Percentiles rank a stretch among this genome's conserved stretches.
Conservation (phyloP, 2,888 invertebrate genomes). For the Diaprepes abbreviatus region DNA sequence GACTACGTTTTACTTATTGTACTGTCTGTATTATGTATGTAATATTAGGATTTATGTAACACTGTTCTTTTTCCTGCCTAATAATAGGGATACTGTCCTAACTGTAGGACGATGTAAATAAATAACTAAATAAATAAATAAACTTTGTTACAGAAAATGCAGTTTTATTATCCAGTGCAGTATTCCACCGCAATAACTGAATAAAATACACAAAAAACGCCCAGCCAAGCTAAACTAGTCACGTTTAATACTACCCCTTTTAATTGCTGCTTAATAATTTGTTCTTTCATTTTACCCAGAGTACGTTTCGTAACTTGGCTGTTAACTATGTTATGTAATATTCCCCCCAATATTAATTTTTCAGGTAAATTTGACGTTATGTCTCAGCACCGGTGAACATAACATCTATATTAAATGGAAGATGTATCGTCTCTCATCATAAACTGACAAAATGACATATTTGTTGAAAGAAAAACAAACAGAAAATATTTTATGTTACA, state of each 20-base stretch:
- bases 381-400: not conserved
- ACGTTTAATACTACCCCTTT: conserved; percentile 15
- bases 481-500: too few species aligned
- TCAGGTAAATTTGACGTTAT: conserved; percentile 5
- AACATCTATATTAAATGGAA: conserved; percentile 1
- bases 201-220: conserved; percentile 6
- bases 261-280: conserved; percentile 19
- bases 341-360: conserved; percentile 10
- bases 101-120: too few species aligned
- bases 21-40: too few species aligned
- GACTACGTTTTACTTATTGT: too few species aligned
- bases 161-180: not conserved
- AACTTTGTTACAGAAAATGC: too few species aligned
- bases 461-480: too few species aligned
- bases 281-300: conserved; percentile 10
- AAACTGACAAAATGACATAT: too few species aligned
- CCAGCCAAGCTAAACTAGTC: conserved; percentile 12
- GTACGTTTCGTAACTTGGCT: not conserved
- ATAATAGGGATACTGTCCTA: too few species aligned
- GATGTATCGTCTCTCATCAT: too few species aligned
- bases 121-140: too few species aligned
- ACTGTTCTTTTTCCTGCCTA: too few species aligned
- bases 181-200: not conserved
- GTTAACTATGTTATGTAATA: conserved; percentile 16
- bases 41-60: too few species aligned